Percentiles rank a stretch among this genome's conserved stretches.
phyloP scores from a whole-genome alignment of 1,140 invertebrate genomes.

The Cydia fagiglandana region DNA sequence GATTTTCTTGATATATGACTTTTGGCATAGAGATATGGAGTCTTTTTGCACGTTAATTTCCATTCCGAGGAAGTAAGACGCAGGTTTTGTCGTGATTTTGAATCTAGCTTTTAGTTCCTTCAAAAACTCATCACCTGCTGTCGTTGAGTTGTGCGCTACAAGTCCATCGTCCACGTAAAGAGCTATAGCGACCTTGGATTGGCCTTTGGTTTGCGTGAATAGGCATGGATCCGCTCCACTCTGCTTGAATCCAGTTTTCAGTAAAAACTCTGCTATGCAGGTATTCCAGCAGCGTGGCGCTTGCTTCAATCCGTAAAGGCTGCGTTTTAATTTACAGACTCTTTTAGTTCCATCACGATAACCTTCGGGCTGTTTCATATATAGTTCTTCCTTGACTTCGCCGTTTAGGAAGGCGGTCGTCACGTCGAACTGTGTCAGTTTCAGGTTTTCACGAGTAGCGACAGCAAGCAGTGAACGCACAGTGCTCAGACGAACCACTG shows the following conservation, averaged over 20 bases:
- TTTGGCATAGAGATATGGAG: too few relatives aligned
- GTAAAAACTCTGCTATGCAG: constrained; percentile 42
- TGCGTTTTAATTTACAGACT: constrained; percentile 44
- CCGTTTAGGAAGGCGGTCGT: background rate
- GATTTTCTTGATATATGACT: too few relatives aligned
- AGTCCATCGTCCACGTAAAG: constrained; percentile 70
- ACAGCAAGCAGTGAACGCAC: constrained; percentile 32
- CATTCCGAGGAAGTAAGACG: constrained; percentile 49
- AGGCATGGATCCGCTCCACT: constrained; percentile 60
- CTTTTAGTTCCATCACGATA: constrained; percentile 1
- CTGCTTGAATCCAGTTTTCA: constrained; percentile 50
- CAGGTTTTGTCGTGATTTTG: constrained; percentile 44
- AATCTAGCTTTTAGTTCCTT: constrained; percentile 46
- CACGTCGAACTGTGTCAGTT: background rate
- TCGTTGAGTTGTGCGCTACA: constrained; percentile 45
- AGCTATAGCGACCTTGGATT: constrained; percentile 44
- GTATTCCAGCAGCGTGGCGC: constrained; percentile 52
- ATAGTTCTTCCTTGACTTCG: background rate
- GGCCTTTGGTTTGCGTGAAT: constrained; percentile 42
- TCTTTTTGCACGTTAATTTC: constrained; percentile 42
- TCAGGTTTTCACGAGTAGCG: constrained; percentile 32
- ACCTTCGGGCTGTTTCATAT: constrained; percentile 33
- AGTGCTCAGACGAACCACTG: constrained; percentile 42
- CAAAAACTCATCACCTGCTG: constrained; percentile 36
- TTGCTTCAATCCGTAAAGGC: constrained; percentile 62